Base-by-base conservation (phyloP, 2,888 invertebrate species). In the Eupeodes luniger region DNA sequence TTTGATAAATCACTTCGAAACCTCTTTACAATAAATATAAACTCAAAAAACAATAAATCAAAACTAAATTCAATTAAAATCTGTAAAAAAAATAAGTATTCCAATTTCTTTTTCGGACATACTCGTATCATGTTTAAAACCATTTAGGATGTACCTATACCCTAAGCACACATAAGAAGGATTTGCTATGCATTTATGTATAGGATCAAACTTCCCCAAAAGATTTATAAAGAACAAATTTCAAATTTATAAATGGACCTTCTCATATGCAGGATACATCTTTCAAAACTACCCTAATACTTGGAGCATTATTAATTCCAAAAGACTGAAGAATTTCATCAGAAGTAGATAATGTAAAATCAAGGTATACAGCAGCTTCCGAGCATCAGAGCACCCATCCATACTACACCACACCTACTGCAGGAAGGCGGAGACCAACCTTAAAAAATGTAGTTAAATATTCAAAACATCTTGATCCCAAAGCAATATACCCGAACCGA, bases 401-500 rank as follows among this genome's bases (percentile, higher is more conserved):
- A 27, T 0, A 4, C 14, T 12, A 9, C 27, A 51, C 2, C 27
- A 27, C 12, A 59, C 59, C 34, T 27, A 5, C 40, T 40, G 6
- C 4, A 27, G 27, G 27, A 2, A 27, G 27, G 27, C 27, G 40
- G 40, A 40, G 40, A 40, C 9, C 40, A 0, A 53, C n/a, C 55
- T 12, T 55, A 6, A 27, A 74, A 44, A 61, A 53, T 5, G 64
- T 36, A 70, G 36, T 80, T 27, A 84, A 84, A 84, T 79, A 84
- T 84, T 84, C 80, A 84, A 80, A 67, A 47, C 75, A 69, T 72
- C 27, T 27, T 27, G 27, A 27, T 27, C 72, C 59, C 47, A 59
- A n/a, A 27, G 10, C n/a, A 72, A 47, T 75, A 53, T 75, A 53
- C 51, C 49, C 16, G 11, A 47, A n/a, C 61, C 27, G 19, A 34